Evolutionary conservation across 1,140 invertebrate species (phyloP), one percentile per base, ranked within the genome.

Genomic region (Hyphantria cunea): DNA sequence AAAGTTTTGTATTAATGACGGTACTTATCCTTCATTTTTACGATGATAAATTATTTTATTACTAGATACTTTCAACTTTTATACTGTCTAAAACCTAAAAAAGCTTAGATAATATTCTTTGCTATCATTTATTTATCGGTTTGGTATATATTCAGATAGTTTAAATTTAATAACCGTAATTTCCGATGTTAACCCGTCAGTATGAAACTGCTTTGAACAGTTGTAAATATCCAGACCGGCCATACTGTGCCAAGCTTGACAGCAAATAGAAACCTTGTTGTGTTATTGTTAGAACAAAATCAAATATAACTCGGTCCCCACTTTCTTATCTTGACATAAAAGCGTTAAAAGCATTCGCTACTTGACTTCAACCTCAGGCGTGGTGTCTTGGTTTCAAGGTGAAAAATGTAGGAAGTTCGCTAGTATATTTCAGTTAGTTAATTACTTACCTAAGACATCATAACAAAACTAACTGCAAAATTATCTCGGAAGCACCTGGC

Each of bases 1-100:
- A 76, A 82, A 82, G 71, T 83, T 25, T 80, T 67, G 74, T 80
- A 78, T 79, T 82, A 84, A 84, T 78, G 75, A 79, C 51, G 68
- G 64, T 74, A 62, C 60, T 51, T 69, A 67, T 63, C 64, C 69
- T 76, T 66, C 64, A 48, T 70, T 72, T 71, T 70, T 72, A 70
- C 54, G 64, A 68, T 53, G 55, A 52, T 61, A 68, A 68, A 68
- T 67, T 52, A 33, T 75, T 73, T 73, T 68, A 75, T 69, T 64
- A 42, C 63, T 58, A 33, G 53, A 5, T 25, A 25, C 17, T 59
- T 63, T 31, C 44, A 61, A 54, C 62, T 64, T 61, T 56, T 68
- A 62, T 61, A 50, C 51, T 52, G 53, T 63, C 49, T 66, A 59
- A 65, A 64, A 65, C 67, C 59, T 71, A 54, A n/a, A n/a, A n/a